Evolutionary conservation across 1,140 invertebrate species (phyloP), one percentile per base, ranked within the genome.

Genomic region (Pantala flavescens): DNA sequence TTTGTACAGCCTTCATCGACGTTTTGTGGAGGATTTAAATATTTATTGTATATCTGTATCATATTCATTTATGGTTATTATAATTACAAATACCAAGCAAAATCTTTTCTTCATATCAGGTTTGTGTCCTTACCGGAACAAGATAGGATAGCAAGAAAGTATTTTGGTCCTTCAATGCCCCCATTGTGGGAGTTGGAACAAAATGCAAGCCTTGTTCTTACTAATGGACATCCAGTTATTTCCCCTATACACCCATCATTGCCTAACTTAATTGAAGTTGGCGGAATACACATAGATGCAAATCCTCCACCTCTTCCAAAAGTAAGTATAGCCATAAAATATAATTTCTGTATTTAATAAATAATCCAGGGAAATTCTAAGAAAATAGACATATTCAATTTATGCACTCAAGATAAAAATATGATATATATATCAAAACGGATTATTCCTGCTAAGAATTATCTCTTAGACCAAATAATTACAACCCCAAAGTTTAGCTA

Each of bases 181-280:
- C 19, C 74, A 19, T 16, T 81, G 24, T n/a, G 70, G 5, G 78
- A 80, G 70, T 55, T 81, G 23, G 79, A 80, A 71, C 75, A 77
- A 71, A 79, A 80, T 71, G 75, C 80, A 63, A 77, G 76, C 75
- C 70, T 80, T 10, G 70, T 78, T 7, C 55, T 80, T 3, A 72
- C 74, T 0, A 78, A 78, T 71, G 73, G 55, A 24, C 77, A 80
- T 73, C 73, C 77, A 24, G 73, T 63, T 9, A 23, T 77, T 0
- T 76, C 49, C 12, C 71, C 72, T 16, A 76, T 76, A 16, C 23
- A 75, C 36, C 77, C 78, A 0, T 71, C 75, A 5, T 73, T 78
- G n/a, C 77, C 76, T 5, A 43, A 63, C 43, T 63, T 76, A 7
- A 72, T 78, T 36, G 77, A 79, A 75, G 75, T 78, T 0, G 77